phyloP scores from a whole-genome alignment of 2,888 invertebrate species.

The Hartigia nigra region DNA sequence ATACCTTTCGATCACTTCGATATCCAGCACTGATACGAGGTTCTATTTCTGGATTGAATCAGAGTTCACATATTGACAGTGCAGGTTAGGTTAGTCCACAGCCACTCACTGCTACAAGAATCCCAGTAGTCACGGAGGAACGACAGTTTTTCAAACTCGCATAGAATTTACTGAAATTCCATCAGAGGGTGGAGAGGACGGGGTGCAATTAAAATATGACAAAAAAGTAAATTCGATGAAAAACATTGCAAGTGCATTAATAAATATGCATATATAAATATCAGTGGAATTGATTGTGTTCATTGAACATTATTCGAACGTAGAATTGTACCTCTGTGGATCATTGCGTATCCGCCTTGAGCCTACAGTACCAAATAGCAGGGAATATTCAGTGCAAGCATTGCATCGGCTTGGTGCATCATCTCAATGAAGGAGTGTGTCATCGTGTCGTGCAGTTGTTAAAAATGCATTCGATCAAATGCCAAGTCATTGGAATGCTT shows the following conservation, averaged over 20 bases:
- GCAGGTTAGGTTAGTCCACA: not conserved
- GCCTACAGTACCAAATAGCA: not conserved
- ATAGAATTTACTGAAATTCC: not conserved
- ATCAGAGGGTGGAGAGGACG: not conserved
- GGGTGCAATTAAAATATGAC: too few relatives aligned
- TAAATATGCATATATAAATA: too few relatives aligned
- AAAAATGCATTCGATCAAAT: not conserved
- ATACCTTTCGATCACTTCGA: not conserved
- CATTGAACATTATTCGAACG: not conserved
- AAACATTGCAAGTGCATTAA: not conserved
- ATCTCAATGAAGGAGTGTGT: not conserved
- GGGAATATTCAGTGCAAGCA: not conserved
- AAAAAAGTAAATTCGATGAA: too few relatives aligned
- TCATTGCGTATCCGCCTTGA: not conserved
- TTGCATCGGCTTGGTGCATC: not conserved
- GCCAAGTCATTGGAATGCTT: not conserved
- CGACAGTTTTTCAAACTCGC: not conserved
- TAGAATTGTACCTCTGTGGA: not conserved
- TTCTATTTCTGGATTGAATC: not conserved
- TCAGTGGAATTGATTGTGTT: too few relatives aligned
- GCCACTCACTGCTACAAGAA: not conserved
- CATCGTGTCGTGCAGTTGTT: not conserved
- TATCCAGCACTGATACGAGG: not conserved
- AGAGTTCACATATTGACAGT: not conserved
- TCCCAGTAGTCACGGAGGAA: not conserved